Evolutionary conservation across 2,888 invertebrate genomes (phyloP).

Genomic region (Psococerastis gibbosa): DNA sequence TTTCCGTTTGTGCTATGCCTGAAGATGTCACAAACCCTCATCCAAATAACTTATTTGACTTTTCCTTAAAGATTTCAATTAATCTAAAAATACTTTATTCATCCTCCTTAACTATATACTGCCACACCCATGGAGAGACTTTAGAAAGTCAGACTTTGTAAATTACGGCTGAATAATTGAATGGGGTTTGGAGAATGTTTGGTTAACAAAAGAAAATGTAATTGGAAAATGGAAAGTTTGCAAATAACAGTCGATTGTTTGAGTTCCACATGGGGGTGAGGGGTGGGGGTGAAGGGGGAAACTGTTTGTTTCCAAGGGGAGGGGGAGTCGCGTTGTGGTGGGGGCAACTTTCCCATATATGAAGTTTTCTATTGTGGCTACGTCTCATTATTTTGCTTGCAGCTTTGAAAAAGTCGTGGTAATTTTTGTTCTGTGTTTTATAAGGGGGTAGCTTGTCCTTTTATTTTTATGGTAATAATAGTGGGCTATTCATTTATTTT

Average conservation of each 20-base stretch:
- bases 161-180: constrained; percentile 8
- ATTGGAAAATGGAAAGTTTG: constrained; percentile 11
- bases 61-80: too few species aligned
- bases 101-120: too few species aligned
- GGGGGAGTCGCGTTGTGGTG: too few species aligned
- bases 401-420: neutral
- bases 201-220: constrained; percentile 11
- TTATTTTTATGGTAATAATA: too few species aligned
- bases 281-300: neutral
- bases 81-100: too few species aligned
- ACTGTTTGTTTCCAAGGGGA: neutral
- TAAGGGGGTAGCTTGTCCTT: too few species aligned
- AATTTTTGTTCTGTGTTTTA: too few species aligned
- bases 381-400: neutral
- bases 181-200: constrained; percentile 9
- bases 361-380: constrained; percentile 6
- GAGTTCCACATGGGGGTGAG: constrained; percentile 3
- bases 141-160: neutral
- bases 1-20: too few species aligned
- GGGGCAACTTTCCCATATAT: constrained; percentile 7
- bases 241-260: constrained; percentile 10
- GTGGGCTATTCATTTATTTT: too few species aligned
- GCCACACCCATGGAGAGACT: neutral
- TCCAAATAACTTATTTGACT: too few species aligned
- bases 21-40: too few species aligned